Percentiles rank a stretch among this genome's conserved stretches.
Evolutionary conservation across 2,888 invertebrate species (phyloP).

Genomic region (Idaea aversata): DNA sequence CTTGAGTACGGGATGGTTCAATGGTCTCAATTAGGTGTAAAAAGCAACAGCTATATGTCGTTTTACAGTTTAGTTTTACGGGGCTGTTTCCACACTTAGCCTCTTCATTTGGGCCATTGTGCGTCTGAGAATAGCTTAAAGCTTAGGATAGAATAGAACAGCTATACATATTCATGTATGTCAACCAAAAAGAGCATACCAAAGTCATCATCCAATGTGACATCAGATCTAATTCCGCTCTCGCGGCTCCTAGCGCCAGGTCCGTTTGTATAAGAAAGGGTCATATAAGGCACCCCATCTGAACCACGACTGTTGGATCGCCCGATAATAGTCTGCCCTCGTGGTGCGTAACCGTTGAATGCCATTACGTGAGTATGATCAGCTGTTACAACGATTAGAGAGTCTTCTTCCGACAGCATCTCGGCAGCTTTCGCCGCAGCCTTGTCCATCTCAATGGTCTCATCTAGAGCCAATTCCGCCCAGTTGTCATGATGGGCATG

Average conservation of each 20-base stretch:
- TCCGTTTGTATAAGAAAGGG: slow-evolving; percentile 83
- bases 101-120: too few relatives aligned
- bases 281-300: slow-evolving; percentile 79
- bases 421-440: slow-evolving; percentile 76
- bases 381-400: slow-evolving; percentile 88
- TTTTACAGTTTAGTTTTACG: background rate
- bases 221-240: slow-evolving; percentile 57
- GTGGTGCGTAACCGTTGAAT: slow-evolving; percentile 83
- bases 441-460: slow-evolving; percentile 83
- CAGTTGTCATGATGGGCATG: slow-evolving; percentile 82
- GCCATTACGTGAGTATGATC: slow-evolving; percentile 89
- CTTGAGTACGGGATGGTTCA: background rate
- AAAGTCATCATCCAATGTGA: slow-evolving; percentile 56
- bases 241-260: slow-evolving; percentile 72
- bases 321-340: slow-evolving; percentile 67
- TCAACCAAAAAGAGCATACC: slow-evolving; percentile 37
- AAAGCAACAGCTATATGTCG: background rate
- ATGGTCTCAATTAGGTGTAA: background rate
- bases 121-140: too few relatives aligned
- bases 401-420: slow-evolving; percentile 79
- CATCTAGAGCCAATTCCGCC: slow-evolving; percentile 82
- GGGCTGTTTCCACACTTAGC: too few relatives aligned
- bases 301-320: slow-evolving; percentile 58
- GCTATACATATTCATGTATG: too few relatives aligned
- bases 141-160: too few relatives aligned